Conservation (phyloP, 1,140 invertebrate species). For the Sesamia nonagrioides region DNA sequence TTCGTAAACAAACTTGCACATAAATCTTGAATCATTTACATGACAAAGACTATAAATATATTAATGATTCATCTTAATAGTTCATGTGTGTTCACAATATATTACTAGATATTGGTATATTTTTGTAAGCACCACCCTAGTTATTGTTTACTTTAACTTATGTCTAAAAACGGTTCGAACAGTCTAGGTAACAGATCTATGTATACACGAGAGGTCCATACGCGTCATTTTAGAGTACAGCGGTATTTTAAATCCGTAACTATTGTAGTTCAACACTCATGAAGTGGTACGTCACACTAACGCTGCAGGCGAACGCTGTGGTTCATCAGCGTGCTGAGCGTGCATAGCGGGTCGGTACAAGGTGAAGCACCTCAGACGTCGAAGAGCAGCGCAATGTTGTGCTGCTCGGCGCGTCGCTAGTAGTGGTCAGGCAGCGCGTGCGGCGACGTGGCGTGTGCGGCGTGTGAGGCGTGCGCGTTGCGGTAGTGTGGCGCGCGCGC, state of each 20-base stretch:
- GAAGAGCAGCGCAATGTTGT: conserved; percentile 84
- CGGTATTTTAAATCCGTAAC: background rate
- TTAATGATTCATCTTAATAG: background rate
- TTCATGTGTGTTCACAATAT: background rate
- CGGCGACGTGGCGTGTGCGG: conserved; percentile 50
- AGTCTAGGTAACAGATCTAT: background rate
- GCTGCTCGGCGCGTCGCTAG: conserved; percentile 84
- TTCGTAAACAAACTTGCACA: no score
- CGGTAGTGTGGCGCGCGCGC: conserved; percentile 49
- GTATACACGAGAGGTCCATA: background rate
- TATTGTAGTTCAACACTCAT: background rate
- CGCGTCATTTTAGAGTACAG: background rate
- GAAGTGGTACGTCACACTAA: background rate
- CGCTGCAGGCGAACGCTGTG: no score
- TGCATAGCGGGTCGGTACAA: background rate
- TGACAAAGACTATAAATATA: background rate
- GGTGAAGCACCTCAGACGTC: conserved; percentile 68
- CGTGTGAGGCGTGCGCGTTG: conserved; percentile 41
- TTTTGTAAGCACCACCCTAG: conserved; percentile 21
- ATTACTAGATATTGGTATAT: conserved; percentile 22
- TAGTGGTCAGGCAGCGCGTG: conserved; percentile 71
- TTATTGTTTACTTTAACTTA: background rate
- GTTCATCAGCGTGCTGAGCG: background rate
- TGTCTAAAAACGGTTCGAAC: background rate
- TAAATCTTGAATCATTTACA: background rate